A percentile compares a stretch with the other conserved stretches of the same genome.
phyloP scores from a whole-genome alignment of 2,113 vertebrate species.

The Rhineura floridana region DNA sequence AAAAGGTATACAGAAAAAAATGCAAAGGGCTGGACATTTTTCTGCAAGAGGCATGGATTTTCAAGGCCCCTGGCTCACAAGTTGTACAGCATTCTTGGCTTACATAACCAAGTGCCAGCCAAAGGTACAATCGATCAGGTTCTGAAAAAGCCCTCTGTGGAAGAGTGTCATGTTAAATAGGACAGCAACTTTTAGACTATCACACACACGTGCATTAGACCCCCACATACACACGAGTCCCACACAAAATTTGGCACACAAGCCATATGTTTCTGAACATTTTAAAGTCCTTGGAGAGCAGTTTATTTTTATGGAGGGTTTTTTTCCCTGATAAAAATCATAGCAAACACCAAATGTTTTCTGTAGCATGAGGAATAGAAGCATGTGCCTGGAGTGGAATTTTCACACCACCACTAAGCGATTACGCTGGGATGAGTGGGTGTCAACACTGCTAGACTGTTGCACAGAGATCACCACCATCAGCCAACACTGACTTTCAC shows the following conservation, averaged over 20 bases:
- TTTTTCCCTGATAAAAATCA: slow-evolving; percentile 43
- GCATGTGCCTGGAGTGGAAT: slow-evolving; percentile 35
- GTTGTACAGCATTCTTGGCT: not conserved
- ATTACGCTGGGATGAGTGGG: slow-evolving; percentile 30
- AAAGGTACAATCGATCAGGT: not conserved
- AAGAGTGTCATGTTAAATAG: slow-evolving; percentile 38
- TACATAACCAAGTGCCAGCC: not conserved
- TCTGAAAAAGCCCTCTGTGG: not conserved
- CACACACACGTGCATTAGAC: slow-evolving; percentile 7
- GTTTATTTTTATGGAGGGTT: not conserved
- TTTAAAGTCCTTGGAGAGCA: slow-evolving; percentile 51
- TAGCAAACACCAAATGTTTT: slow-evolving; percentile 47
- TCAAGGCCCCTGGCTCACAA: not conserved
- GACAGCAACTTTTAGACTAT: slow-evolving; percentile 38
- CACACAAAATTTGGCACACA: slow-evolving; percentile 75
- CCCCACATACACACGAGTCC: slow-evolving; percentile 47
- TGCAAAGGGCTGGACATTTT: not conserved
- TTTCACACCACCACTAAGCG: slow-evolving; percentile 33
- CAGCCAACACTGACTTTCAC: slow-evolving; percentile 72
- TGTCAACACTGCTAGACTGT: slow-evolving; percentile 70
- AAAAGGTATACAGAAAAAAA: too few relatives aligned
- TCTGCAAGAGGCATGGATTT: not conserved
- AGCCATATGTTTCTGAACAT: slow-evolving; percentile 67
- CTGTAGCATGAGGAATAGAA: slow-evolving; percentile 61
- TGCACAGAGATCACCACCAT: slow-evolving; percentile 72